A percentile compares a stretch with the other conserved stretches of the same genome.
These are phyloP conservation scores for Tipula unca DNA, from an alignment of 2,888 invertebrate species.

Conservation along the genomic window DNA sequence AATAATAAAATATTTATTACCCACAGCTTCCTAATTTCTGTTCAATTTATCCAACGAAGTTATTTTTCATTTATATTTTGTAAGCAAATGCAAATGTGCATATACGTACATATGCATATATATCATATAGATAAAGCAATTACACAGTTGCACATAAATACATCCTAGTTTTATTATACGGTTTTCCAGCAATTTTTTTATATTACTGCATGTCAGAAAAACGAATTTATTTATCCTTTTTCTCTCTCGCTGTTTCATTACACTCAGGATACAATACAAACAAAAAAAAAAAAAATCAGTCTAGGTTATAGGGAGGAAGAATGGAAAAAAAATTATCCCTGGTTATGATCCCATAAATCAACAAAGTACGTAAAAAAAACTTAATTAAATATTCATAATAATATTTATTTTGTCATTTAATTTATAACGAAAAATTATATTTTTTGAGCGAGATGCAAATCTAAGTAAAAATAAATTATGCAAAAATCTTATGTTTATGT, in stretches of 20 bases:
- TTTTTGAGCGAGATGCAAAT: neutral
- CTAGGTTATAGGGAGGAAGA: neutral
- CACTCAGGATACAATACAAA: neutral
- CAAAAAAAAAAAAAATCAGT: neutral
- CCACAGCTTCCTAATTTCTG: neutral
- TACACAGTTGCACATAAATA: neutral
- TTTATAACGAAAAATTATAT: neutral
- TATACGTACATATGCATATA: neutral
- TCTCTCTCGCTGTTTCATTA: neutral
- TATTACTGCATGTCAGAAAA: neutral
- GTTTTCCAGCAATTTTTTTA: neutral
- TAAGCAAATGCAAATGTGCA: too few species aligned
- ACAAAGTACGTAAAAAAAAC: neutral
- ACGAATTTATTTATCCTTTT: neutral
- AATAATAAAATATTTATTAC: neutral
- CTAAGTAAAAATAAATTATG: neutral
- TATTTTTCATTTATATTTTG: neutral
- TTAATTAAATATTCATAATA: constrained; percentile 14
- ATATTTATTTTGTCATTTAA: neutral
- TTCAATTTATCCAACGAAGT: neutral
- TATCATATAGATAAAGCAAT: neutral
- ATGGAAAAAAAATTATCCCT: neutral
- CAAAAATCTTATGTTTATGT: neutral
- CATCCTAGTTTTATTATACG: neutral
- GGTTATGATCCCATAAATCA: constrained; percentile 14